Conservation (phyloP, 2,888 invertebrate genomes). For the Drosophila macrothrix region DNA sequence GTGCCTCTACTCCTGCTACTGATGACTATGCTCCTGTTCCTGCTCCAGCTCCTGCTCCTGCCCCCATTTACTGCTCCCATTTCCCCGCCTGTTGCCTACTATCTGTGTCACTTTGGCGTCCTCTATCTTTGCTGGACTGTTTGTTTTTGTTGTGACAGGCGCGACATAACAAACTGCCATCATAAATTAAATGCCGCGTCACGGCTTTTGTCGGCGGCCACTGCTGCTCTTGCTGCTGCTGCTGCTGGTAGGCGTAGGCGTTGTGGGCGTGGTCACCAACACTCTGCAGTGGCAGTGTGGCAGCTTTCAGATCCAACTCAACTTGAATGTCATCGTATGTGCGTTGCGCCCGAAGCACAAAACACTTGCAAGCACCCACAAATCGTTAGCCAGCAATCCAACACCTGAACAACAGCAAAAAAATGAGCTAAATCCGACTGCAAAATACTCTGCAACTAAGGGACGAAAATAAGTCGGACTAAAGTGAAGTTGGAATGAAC, state of each 20-base stretch:
- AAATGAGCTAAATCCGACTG: not conserved
- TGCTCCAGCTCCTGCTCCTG: slow-evolving; percentile 2
- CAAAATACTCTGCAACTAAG: not conserved
- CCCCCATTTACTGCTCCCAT: not conserved
- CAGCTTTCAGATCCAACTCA: slow-evolving; percentile 17
- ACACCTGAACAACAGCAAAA: slow-evolving; percentile 35
- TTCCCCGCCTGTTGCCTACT: not conserved
- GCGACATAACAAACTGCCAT: slow-evolving; percentile 83
- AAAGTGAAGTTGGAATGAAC: not conserved
- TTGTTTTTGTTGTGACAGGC: slow-evolving; percentile 81
- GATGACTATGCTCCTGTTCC: slow-evolving; percentile 8
- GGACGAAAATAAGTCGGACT: not conserved
- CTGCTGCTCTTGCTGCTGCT: slow-evolving; percentile 31
- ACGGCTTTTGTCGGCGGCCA: slow-evolving; percentile 60
- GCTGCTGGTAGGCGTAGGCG: slow-evolving; percentile 5
- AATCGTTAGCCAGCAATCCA: slow-evolving; percentile 45
- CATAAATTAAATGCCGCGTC: slow-evolving; percentile 82
- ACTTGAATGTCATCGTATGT: slow-evolving; percentile 54
- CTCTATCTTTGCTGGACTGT: slow-evolving; percentile 70
- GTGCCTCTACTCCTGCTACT: slow-evolving; percentile 12
- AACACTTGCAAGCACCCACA: slow-evolving; percentile 41
- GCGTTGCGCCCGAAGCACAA: slow-evolving; percentile 37
- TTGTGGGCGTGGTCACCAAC: slow-evolving; percentile 8
- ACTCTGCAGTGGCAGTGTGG: slow-evolving; percentile 22
- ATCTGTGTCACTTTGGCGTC: slow-evolving; percentile 41